phyloP scores from a whole-genome alignment of 2,888 invertebrate genomes.

The Hedychridium roseum region DNA sequence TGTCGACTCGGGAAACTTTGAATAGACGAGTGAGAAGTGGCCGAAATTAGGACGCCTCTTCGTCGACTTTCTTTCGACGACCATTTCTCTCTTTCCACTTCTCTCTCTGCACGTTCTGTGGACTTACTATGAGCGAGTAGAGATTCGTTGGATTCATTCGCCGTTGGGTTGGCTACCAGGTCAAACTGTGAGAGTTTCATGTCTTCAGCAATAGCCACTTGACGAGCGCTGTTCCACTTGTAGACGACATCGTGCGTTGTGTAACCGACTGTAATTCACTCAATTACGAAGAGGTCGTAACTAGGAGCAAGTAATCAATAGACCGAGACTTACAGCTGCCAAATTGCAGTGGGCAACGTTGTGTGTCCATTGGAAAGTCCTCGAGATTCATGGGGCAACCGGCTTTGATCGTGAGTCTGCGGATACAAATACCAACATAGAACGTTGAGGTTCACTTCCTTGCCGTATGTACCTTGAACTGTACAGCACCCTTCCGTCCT shows the following conservation, averaged over 20 bases:
- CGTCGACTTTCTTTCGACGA: too few relatives aligned
- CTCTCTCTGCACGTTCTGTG: too few relatives aligned
- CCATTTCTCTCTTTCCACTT: too few relatives aligned
- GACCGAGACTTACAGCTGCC: constrained; percentile 78
- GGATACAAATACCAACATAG: too few relatives aligned
- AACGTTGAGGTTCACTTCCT: too few relatives aligned
- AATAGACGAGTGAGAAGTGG: too few relatives aligned
- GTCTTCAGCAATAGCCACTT: constrained; percentile 80
- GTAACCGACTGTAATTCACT: constrained; percentile 72
- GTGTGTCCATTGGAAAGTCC: constrained; percentile 87
- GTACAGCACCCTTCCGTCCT: constrained; percentile 78
- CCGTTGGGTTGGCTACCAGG: constrained; percentile 77
- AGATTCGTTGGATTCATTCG: constrained; percentile 69
- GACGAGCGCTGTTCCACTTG: constrained; percentile 75
- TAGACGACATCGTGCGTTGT: constrained; percentile 78
- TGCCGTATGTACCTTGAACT: constrained; percentile 72
- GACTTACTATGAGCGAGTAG: constrained; percentile 51
- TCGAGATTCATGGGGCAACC: constrained; percentile 86
- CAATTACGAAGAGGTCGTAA: background rate
- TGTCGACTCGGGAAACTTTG: too few relatives aligned
- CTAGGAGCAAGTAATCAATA: background rate
- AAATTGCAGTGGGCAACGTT: constrained; percentile 80
- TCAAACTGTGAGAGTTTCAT: constrained; percentile 88
- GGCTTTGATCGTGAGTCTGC: constrained; percentile 84
- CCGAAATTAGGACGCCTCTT: too few relatives aligned